phyloP scores from a whole-genome alignment of 64 coral and sea anemone species.

The Actinia tenebrosa region DNA sequence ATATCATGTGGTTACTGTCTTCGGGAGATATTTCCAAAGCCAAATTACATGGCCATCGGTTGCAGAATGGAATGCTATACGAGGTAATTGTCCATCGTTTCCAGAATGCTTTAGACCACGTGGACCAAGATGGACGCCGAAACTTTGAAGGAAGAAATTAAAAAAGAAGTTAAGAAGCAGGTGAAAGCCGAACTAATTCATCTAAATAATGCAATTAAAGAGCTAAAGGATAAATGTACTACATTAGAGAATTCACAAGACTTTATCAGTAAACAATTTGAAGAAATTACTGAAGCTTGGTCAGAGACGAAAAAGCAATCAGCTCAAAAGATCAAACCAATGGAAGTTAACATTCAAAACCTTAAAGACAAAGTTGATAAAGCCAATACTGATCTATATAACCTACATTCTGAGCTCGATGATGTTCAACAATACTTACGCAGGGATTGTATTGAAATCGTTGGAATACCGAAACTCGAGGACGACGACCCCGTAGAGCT shows the following conservation, averaged over 20 bases:
- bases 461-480: not conserved
- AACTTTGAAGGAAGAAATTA: too few species aligned
- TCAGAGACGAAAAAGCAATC: not conserved
- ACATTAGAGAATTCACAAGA: not conserved
- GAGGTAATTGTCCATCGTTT: too few species aligned
- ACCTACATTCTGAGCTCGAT: not conserved
- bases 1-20: too few species aligned
- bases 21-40: too few species aligned
- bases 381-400: not conserved
- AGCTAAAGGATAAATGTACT: too few species aligned
- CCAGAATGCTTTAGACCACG: too few species aligned
- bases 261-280: not conserved
- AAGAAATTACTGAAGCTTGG: not conserved
- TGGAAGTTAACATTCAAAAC: not conserved
- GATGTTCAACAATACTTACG: not conserved
- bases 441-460: conserved; percentile 2
- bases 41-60: too few species aligned
- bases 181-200: too few species aligned
- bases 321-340: not conserved
- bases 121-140: too few species aligned
- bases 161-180: too few species aligned
- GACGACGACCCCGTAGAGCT: not conserved
- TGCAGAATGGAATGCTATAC: too few species aligned
- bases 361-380: not conserved
- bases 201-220: too few species aligned